These are phyloP conservation scores for Quadriops clusia DNA, from an alignment of 2,888 invertebrate species.

Conservation along the genomic window DNA sequence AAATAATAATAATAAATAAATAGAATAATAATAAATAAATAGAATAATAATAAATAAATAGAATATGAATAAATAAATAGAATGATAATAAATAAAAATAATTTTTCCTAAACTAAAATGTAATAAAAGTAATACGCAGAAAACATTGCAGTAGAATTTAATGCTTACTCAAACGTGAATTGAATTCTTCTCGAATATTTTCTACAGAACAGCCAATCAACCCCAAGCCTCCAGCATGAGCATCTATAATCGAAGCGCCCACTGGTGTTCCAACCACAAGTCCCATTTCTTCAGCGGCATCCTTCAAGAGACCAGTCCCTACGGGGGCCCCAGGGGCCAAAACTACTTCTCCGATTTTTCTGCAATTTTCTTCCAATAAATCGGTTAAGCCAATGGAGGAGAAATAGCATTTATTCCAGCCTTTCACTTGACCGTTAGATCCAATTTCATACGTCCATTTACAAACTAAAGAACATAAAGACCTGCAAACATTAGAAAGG, in stretches of 20 bases:
- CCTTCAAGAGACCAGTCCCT: constrained; percentile 48
- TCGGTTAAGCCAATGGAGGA: constrained; percentile 62
- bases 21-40: no score
- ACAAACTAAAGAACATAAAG: constrained; percentile 83
- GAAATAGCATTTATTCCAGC: constrained; percentile 69
- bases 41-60: no score
- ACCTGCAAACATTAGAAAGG: constrained; percentile 42
- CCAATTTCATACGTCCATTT: constrained; percentile 85
- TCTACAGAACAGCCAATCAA: constrained; percentile 59
- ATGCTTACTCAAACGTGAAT: constrained; percentile 40
- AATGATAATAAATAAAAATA: no score
- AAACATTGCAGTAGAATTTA: constrained; percentile 1
- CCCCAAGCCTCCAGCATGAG: constrained; percentile 88
- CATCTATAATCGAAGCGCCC: constrained; percentile 85
- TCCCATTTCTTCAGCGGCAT: constrained; percentile 58
- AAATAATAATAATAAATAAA: no score
- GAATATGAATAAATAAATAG: no score
- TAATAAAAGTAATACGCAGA: background rate
- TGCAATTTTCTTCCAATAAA: constrained; percentile 51
- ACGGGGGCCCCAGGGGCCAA: constrained; percentile 61
- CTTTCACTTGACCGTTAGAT: constrained; percentile 38
- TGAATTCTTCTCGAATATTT: constrained; percentile 34
- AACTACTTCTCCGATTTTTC: constrained; percentile 56
- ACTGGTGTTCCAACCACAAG: constrained; percentile 64
- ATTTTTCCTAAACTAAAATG: no score